Conservation (phyloP, 2,888 invertebrate species). For the Sminthurides aquaticus region DNA sequence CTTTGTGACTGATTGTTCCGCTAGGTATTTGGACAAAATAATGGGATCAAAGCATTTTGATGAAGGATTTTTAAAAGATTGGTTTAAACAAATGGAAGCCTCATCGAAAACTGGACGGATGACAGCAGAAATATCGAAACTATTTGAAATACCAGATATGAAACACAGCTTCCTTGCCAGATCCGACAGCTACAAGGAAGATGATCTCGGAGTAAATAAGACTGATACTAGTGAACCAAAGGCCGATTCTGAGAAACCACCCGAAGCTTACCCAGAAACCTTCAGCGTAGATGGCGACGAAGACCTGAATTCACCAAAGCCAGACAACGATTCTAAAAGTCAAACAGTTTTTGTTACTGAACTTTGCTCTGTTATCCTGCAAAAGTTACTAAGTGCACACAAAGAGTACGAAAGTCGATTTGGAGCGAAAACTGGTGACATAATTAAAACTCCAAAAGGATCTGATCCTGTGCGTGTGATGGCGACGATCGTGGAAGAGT, state of each 20-base stretch:
- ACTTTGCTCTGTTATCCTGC: conserved; percentile 40
- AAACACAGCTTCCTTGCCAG: neutral
- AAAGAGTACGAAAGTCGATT: conserved; percentile 39
- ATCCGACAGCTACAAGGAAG: neutral
- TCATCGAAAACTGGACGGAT: conserved; percentile 50
- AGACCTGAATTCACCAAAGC: neutral
- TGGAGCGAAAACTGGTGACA: conserved; percentile 17
- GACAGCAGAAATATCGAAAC: conserved; percentile 60
- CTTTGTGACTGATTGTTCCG: too few relatives aligned
- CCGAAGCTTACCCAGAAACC: neutral
- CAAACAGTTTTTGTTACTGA: conserved; percentile 30
- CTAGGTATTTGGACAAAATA: conserved; percentile 69
- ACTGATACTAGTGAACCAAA: neutral
- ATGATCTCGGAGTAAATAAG: neutral
- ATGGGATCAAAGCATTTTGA: conserved; percentile 81
- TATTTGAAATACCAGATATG: conserved; percentile 44
- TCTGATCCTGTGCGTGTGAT: conserved; percentile 3
- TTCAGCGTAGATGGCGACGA: neutral
- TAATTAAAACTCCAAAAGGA: conserved; percentile 6
- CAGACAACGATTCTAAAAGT: conserved; percentile 2
- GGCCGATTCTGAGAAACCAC: neutral
- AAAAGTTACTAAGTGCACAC: conserved; percentile 38
- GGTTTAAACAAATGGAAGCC: conserved; percentile 37
- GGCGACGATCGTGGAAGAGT: conserved; percentile 9
- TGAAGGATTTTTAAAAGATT: conserved; percentile 49